These are phyloP conservation scores for Ploceus nigricollis DNA, from an alignment of 2,113 vertebrate species.

Conservation along the genomic window DNA sequence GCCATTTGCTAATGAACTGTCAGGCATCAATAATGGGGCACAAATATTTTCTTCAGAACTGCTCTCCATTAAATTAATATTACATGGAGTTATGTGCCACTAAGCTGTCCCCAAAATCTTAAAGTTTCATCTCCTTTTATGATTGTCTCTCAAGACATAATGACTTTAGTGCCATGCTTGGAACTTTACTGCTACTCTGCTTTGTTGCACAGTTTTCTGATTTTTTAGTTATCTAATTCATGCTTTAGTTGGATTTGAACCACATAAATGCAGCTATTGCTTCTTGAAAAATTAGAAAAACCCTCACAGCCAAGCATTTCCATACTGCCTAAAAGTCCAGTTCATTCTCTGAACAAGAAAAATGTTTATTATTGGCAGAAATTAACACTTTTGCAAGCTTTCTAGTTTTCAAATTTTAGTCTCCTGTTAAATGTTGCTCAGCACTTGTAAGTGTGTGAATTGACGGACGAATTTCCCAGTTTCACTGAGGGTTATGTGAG, in stretches of 20 bases:
- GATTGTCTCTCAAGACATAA: neutral
- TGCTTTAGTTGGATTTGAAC: neutral
- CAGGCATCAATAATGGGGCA: neutral
- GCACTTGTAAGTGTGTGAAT: neutral
- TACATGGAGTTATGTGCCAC: neutral
- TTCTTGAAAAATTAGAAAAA: neutral
- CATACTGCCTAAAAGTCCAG: neutral
- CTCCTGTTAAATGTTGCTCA: neutral
- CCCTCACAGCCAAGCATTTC: neutral
- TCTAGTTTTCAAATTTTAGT: neutral
- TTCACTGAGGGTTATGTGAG: neutral
- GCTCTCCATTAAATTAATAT: neutral
- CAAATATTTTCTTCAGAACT: neutral
- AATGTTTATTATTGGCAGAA: neutral
- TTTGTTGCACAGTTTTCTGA: neutral
- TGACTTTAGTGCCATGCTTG: fast-evolving
- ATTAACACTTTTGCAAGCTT: neutral
- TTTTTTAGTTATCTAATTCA: neutral
- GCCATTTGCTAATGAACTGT: neutral
- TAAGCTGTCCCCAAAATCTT: neutral
- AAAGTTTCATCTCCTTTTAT: neutral
- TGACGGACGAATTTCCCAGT: neutral
- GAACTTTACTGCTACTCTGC: neutral
- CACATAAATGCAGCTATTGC: neutral
- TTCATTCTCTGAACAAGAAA: neutral